phyloP scores from a whole-genome alignment of 2,797 vertebrate genomes.

The Hozukius guyotensis region DNA sequence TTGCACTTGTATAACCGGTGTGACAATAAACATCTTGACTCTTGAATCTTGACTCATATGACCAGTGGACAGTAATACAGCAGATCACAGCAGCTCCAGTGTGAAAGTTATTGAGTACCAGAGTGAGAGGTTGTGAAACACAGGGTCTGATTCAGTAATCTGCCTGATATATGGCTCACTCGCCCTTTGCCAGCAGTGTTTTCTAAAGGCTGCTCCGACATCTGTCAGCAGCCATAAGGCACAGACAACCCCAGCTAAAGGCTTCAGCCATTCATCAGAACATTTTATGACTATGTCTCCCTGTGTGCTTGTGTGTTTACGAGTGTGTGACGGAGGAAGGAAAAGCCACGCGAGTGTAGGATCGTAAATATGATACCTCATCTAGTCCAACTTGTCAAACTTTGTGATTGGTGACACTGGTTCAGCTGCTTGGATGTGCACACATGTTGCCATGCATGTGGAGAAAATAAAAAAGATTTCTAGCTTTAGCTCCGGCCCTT shows the following conservation, averaged over 20 bases:
- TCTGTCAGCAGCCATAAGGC: conserved; percentile 66
- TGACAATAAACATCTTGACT: no score
- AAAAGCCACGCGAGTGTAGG: conserved; percentile 19
- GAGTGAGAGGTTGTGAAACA: conserved; percentile 46
- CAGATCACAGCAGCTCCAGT: not conserved
- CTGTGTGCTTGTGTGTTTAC: conserved; percentile 35
- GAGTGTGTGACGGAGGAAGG: conserved; percentile 34
- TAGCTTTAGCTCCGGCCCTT: not conserved
- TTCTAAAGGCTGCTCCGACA: conserved; percentile 64
- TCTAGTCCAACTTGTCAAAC: conserved; percentile 23
- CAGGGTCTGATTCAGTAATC: conserved; percentile 53
- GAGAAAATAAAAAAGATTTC: conserved; percentile 25
- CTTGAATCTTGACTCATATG: not conserved
- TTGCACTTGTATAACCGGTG: no score
- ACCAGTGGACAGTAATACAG: not conserved
- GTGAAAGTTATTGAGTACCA: conserved; percentile 26
- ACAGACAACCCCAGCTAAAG: conserved; percentile 39
- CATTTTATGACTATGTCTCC: conserved; percentile 52
- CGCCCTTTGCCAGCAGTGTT: conserved; percentile 49
- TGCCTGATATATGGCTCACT: conserved; percentile 55
- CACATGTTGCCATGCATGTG: conserved; percentile 7
- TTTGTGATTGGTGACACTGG: conserved; percentile 16
- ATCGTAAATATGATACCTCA: conserved; percentile 40
- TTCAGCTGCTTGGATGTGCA: conserved; percentile 10
- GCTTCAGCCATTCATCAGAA: conserved; percentile 59